phyloP scores from a whole-genome alignment of 2,888 invertebrate species.

The Tridacna gigas region DNA sequence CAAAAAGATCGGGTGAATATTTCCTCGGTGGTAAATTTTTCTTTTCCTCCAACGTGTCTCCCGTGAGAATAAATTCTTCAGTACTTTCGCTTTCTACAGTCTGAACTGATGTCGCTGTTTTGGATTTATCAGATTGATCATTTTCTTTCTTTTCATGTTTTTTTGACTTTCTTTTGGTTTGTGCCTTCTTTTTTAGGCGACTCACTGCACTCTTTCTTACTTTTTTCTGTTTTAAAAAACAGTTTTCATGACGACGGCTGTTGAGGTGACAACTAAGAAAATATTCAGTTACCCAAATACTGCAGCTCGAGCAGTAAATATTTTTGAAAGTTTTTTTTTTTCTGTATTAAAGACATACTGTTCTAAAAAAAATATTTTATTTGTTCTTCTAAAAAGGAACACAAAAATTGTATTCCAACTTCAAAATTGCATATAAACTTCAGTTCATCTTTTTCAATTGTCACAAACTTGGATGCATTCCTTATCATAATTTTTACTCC shows the following conservation, averaged over 20 bases:
- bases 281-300: background rate
- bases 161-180: too few relatives aligned
- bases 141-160: too few relatives aligned
- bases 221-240: background rate
- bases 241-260: background rate
- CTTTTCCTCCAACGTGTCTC: too few relatives aligned
- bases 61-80: too few relatives aligned
- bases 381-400: background rate
- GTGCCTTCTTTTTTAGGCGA: too few relatives aligned
- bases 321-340: background rate
- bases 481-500: too few relatives aligned
- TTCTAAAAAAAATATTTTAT: background rate
- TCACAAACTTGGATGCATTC: constrained; percentile 4
- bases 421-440: background rate
- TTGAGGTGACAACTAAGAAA: background rate
- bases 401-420: background rate
- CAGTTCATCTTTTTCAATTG: background rate
- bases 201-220: background rate
- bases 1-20: too few relatives aligned
- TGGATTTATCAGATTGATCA: too few relatives aligned
- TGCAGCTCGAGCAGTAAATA: background rate
- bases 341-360: background rate
- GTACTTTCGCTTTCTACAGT: too few relatives aligned
- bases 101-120: too few relatives aligned
- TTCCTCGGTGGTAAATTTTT: too few relatives aligned